phyloP scores from a whole-genome alignment of 2,113 vertebrate genomes.

The Neoarius graeffei region DNA sequence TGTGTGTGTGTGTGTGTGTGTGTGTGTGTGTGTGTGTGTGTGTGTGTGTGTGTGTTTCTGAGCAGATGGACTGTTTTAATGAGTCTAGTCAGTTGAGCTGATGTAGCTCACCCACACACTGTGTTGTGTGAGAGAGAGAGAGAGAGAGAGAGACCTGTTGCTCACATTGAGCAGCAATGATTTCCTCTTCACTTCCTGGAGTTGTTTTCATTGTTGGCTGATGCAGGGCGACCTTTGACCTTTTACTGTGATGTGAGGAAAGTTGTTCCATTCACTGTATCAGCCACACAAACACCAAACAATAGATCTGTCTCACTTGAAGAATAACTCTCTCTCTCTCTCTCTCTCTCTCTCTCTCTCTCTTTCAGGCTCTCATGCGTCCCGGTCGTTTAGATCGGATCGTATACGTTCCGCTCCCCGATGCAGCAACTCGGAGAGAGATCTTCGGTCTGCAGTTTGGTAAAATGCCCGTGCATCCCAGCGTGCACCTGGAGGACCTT shows the following conservation, averaged over 20 bases:
- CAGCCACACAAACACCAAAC: not conserved
- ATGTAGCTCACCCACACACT: not conserved
- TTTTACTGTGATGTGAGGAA: slow-evolving; percentile 4
- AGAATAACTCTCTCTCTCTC: not conserved
- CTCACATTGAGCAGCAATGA: slow-evolving; percentile 22
- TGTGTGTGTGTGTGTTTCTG: not conserved
- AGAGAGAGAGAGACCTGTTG: slow-evolving; percentile 15
- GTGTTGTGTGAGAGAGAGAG: not conserved
- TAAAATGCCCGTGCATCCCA: slow-evolving; percentile 79
- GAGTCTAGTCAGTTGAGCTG: slow-evolving; percentile 8
- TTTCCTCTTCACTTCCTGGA: slow-evolving; percentile 52
- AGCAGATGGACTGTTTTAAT: slow-evolving; percentile 19
- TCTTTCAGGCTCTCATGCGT: slow-evolving; percentile 88
- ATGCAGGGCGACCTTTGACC: slow-evolving; percentile 23
- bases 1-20: slow-evolving; percentile 14
- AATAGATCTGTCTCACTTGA: not conserved
- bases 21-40: slow-evolving; percentile 19
- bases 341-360: slow-evolving; percentile 24
- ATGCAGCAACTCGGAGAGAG: slow-evolving; percentile 80
- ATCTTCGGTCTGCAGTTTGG: slow-evolving; percentile 86
- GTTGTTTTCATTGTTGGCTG: slow-evolving; percentile 45
- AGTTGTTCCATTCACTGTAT: not conserved
- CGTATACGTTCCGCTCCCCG: slow-evolving; percentile 90
- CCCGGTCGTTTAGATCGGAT: slow-evolving; percentile 94
- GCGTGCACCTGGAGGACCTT: slow-evolving; percentile 79